Evolutionary conservation across 2,888 invertebrate genomes (phyloP).

Genomic region (Melipona bicolor): DNA sequence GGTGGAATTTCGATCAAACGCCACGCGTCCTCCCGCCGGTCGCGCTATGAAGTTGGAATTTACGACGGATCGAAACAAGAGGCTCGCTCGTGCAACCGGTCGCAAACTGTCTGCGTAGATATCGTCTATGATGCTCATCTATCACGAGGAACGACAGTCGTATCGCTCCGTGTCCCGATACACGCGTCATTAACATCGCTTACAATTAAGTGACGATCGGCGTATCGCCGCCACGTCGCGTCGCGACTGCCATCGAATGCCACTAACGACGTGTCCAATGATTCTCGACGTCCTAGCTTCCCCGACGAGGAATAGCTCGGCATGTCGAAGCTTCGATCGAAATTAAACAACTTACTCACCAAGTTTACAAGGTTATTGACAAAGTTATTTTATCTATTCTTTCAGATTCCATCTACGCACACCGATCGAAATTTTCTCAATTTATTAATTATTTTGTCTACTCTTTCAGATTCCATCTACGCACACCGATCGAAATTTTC

Average conservation of each 20-base stretch:
- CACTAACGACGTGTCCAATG: slow-evolving; percentile 36
- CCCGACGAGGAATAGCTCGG: neutral
- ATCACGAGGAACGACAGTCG: slow-evolving; percentile 57
- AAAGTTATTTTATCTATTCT: too few species aligned
- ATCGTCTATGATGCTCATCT: slow-evolving; percentile 57
- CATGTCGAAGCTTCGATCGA: neutral
- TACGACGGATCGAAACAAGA: slow-evolving; percentile 39
- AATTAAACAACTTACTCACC: neutral
- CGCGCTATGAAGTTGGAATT: slow-evolving; percentile 31
- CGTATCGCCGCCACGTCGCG: slow-evolving; percentile 23
- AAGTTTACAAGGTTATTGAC: neutral
- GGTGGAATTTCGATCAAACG: slow-evolving; percentile 20
- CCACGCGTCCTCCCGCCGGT: neutral
- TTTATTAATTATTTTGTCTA: too few species aligned
- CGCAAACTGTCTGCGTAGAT: slow-evolving; percentile 43
- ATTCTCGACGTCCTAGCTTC: neutral
- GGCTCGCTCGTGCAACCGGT: slow-evolving; percentile 32
- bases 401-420: too few species aligned
- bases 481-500: too few species aligned
- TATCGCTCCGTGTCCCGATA: slow-evolving; percentile 45
- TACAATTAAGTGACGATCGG: slow-evolving; percentile 55
- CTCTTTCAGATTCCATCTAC: too few species aligned
- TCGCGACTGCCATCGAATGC: slow-evolving; percentile 17
- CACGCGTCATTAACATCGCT: slow-evolving; percentile 64
- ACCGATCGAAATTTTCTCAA: too few species aligned